phyloP scores from a whole-genome alignment of 2,113 vertebrate species.

The Podilymbus podiceps region DNA sequence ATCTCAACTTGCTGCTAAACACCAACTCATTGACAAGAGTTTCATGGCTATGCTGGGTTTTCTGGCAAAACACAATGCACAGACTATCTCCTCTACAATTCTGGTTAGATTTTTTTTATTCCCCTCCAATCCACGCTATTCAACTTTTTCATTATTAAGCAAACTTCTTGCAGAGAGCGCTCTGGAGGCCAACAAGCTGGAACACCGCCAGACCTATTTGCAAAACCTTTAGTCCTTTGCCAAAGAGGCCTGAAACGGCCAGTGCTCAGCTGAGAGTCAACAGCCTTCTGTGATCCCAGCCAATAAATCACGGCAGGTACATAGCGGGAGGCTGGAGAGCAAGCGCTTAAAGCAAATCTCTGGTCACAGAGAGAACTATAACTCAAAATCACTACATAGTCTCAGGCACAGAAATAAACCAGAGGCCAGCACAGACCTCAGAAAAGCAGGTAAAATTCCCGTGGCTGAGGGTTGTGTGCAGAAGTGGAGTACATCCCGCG shows the following conservation, averaged over 20 bases:
- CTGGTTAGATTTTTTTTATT: neutral
- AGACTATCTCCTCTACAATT: neutral
- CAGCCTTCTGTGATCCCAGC: neutral
- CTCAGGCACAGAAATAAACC: neutral
- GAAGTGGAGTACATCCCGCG: neutral
- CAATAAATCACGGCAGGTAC: neutral
- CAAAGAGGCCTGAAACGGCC: neutral
- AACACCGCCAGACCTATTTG: neutral
- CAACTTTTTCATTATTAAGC: neutral
- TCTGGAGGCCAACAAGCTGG: neutral
- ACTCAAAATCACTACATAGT: neutral
- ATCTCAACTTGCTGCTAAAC: neutral
- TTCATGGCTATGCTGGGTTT: neutral
- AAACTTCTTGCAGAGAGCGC: neutral
- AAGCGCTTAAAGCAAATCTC: neutral
- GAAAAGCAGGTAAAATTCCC: neutral
- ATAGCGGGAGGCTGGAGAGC: neutral
- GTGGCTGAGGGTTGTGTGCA: neutral
- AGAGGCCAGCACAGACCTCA: neutral
- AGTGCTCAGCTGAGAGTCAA: neutral
- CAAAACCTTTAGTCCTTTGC: neutral
- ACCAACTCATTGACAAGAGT: neutral
- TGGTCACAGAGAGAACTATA: neutral
- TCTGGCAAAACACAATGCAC: neutral
- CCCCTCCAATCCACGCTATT: rapidly evolving